Evolutionary conservation across 2,888 invertebrate species (phyloP), one percentile per base, ranked within the genome.

Genomic region (Petrolisthes manimaculis): DNA sequence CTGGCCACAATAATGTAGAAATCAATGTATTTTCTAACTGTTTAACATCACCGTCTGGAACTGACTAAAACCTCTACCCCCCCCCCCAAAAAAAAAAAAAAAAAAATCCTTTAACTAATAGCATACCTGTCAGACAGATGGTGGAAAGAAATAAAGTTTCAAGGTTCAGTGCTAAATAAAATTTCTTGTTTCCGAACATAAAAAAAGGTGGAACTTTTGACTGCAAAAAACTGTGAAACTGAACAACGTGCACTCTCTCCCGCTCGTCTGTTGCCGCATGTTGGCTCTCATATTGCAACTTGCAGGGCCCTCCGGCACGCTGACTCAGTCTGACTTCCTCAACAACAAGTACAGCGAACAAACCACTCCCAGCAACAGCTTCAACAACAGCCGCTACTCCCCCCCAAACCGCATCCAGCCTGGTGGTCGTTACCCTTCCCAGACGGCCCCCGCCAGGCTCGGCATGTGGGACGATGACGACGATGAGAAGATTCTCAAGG

Each of bases 361-460:
- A 37, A 85, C 12, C 54, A 54, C 14, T 21, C 2, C 8, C 77
- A 82, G 84, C 75, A 84, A 79, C 78, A 83, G 83, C 71, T 24
- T 51, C 89, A 89, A 75, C 85, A 89, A 79, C 83, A 86, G 67
- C 67, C 78, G 74, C 86, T 71, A 79, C 54, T 55, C 77, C n/a
- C 61, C 80, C n/a, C n/a, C 74, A 56, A 83, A 86, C 55, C 77
- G 80, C 75, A 71, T 89, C 51, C 90, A 90, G 83, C 87, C 85
- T 5, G 89, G 89, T 3, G 85, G 71, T 14, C 87, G 90, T 12
- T 86, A 86, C 69, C 90, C 90, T 9, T 90, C 90, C 71, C 91
- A 89, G 75, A 91, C 91, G 21, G 91, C 91, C 24, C 91, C 91
- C n/a, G 91, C 91, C n/a, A 88, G 91, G 79, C 88, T 91, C 51